Percentiles rank a stretch among this genome's conserved stretches.
These are phyloP conservation scores for Caenorhabditis virilis DNA, from an alignment of 2,888 invertebrate genomes.

Conservation along the genomic window DNA sequence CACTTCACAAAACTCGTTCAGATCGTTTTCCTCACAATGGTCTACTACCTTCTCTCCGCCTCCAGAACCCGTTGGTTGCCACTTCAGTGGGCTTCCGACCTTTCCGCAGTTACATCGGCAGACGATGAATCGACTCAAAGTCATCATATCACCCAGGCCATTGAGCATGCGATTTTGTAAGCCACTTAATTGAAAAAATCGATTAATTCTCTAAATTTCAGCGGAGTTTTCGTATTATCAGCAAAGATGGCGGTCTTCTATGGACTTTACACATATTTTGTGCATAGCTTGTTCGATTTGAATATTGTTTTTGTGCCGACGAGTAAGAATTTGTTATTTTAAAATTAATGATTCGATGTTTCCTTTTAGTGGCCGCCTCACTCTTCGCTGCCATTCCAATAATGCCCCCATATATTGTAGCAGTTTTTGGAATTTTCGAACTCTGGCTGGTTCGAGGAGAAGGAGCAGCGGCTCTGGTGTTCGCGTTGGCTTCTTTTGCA, in stretches of 20 bases:
- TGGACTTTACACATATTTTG: slow-evolving; percentile 96
- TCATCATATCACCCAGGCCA: slow-evolving; percentile 68
- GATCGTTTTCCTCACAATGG: slow-evolving; percentile 94
- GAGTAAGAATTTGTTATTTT: slow-evolving; percentile 31
- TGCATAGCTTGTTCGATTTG: slow-evolving; percentile 89
- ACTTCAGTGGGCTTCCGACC: slow-evolving; percentile 72
- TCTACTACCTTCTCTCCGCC: slow-evolving; percentile 90
- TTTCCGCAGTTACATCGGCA: slow-evolving; percentile 27
- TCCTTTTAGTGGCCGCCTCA: slow-evolving; percentile 80
- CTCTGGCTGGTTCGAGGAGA: slow-evolving; percentile 80
- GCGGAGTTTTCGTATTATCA: slow-evolving; percentile 92
- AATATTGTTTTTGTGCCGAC: slow-evolving; percentile 84
- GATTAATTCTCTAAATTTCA: slow-evolving; percentile 69
- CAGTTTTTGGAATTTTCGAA: slow-evolving; percentile 89
- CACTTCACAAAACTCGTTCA: slow-evolving; percentile 69
- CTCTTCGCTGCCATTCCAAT: slow-evolving; percentile 93
- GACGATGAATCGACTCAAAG: slow-evolving; percentile 14
- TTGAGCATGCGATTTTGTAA: slow-evolving; percentile 72
- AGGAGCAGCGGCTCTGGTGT: slow-evolving; percentile 74
- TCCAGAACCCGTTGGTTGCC: slow-evolving; percentile 88
- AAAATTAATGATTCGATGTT: not conserved
- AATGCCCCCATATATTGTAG: slow-evolving; percentile 92
- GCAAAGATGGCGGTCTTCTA: slow-evolving; percentile 96
- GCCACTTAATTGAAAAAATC: slow-evolving; percentile 10
- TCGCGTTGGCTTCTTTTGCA: slow-evolving; percentile 81